Evolutionary conservation across 64 coral and sea anemone species (phyloP).

Genomic region (Actinia tenebrosa): DNA sequence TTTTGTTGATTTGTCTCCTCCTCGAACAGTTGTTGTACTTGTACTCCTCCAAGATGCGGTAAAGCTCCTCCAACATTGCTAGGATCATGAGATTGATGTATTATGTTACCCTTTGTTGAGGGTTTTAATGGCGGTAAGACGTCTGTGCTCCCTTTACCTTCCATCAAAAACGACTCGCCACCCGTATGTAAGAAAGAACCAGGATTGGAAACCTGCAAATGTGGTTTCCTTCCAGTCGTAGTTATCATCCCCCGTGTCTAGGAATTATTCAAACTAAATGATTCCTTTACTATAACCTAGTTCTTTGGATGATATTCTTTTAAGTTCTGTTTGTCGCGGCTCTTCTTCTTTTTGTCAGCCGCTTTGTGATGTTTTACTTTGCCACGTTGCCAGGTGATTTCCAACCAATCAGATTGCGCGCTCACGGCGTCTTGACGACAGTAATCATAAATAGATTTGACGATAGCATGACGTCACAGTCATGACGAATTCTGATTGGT

Average conservation of each 20-base stretch:
- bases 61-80: slow-evolving; percentile 49
- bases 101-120: slow-evolving; percentile 83
- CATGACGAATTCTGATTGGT: not conserved
- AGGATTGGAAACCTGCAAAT: slow-evolving; percentile 80
- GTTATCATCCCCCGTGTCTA: slow-evolving; percentile 77
- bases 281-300: slow-evolving; percentile 23
- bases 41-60: slow-evolving; percentile 70
- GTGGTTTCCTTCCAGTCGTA: slow-evolving; percentile 81
- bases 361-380: slow-evolving; percentile 88
- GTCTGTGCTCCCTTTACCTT: slow-evolving; percentile 75
- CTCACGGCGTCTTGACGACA: slow-evolving; percentile 81
- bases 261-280: not conserved
- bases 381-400: slow-evolving; percentile 92
- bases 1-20: slow-evolving; percentile 95
- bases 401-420: slow-evolving; percentile 83
- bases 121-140: slow-evolving; percentile 93
- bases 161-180: slow-evolving; percentile 90
- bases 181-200: slow-evolving; percentile 54
- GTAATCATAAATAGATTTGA: slow-evolving; percentile 88
- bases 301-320: slow-evolving; percentile 21
- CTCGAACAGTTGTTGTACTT: slow-evolving; percentile 98
- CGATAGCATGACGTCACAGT: slow-evolving; percentile 34
- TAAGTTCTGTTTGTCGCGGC: not conserved
- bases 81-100: slow-evolving; percentile 31
- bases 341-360: slow-evolving; percentile 86